Percentiles rank a stretch among this genome's conserved stretches.
These are phyloP conservation scores for Belonocnema kinseyi DNA, from an alignment of 1,140 invertebrate genomes.

Conservation along the genomic window DNA sequence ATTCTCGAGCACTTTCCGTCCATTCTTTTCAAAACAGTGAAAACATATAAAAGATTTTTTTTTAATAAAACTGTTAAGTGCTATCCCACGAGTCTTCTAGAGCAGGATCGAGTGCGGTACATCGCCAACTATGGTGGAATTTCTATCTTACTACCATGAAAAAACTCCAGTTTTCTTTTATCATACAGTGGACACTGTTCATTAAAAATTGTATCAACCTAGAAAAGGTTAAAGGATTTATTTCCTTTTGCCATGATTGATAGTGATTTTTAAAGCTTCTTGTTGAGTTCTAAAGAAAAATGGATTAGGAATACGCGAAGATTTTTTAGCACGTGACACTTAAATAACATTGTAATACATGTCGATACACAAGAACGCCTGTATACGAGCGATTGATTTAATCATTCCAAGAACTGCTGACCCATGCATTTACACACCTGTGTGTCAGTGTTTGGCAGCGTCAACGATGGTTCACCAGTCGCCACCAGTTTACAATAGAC, in stretches of 20 bases:
- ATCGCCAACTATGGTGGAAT: background rate
- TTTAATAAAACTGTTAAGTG: constrained; percentile 2
- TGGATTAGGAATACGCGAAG: no score
- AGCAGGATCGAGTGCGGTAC: constrained; percentile 12
- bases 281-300: no score
- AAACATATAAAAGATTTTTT: background rate
- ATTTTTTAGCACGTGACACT: no score
- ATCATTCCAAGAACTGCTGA: no score
- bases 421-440: no score
- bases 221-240: background rate
- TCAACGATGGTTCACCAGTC: no score
- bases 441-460: no score
- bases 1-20: constrained; percentile 26
- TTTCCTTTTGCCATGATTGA: background rate
- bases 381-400: no score
- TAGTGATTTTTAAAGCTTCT: no score
- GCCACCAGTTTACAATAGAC: no score
- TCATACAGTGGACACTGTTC: background rate
- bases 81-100: constrained; percentile 9
- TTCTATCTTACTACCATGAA: background rate
- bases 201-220: background rate
- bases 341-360: no score
- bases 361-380: no score
- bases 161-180: background rate
- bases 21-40: constrained; percentile 24